These are phyloP conservation scores for Phanerotoma sp. DNA, from an alignment of 2,888 invertebrate genomes.

Conservation along the genomic window DNA sequence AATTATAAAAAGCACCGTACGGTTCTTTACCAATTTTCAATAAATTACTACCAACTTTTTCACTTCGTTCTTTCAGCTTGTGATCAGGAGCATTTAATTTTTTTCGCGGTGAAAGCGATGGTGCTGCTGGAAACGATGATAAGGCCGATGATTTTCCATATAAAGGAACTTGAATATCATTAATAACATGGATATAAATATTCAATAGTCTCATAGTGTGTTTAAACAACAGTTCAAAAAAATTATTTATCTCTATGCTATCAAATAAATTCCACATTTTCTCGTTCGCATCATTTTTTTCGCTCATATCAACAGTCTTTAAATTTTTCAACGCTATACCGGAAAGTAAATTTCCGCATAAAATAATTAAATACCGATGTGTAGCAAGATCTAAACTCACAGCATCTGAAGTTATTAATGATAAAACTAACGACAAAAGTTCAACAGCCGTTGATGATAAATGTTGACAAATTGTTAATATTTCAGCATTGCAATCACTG, in stretches of 20 bases:
- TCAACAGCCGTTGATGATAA: slow-evolving; percentile 39
- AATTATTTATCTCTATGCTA: slow-evolving; percentile 52
- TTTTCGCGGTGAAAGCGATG: slow-evolving; percentile 58
- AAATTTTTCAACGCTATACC: slow-evolving; percentile 57
- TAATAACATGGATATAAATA: slow-evolving; percentile 74
- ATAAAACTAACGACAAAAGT: slow-evolving; percentile 52
- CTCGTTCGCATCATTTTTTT: slow-evolving; percentile 15
- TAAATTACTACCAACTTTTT: slow-evolving; percentile 45
- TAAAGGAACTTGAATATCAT: slow-evolving; percentile 64
- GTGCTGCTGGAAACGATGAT: slow-evolving; percentile 60
- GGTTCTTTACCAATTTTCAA: slow-evolving; percentile 54
- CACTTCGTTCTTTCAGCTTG: slow-evolving; percentile 59
- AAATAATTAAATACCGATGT: slow-evolving; percentile 56
- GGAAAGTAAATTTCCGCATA: slow-evolving; percentile 57
- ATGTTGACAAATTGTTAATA: slow-evolving; percentile 23
- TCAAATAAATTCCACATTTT: slow-evolving; percentile 46
- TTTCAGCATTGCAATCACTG: slow-evolving; percentile 21
- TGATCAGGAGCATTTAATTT: slow-evolving; percentile 43
- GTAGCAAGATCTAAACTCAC: slow-evolving; percentile 59
- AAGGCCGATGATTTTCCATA: slow-evolving; percentile 62
- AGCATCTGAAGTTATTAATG: slow-evolving; percentile 59
- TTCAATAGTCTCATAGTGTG: slow-evolving; percentile 73
- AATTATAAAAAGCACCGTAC: slow-evolving; percentile 67
- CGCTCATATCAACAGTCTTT: slow-evolving; percentile 47
- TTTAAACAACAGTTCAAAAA: slow-evolving; percentile 64